These are phyloP conservation scores for Phengaris alcon DNA, from an alignment of 2,888 invertebrate species.

Conservation along the genomic window DNA sequence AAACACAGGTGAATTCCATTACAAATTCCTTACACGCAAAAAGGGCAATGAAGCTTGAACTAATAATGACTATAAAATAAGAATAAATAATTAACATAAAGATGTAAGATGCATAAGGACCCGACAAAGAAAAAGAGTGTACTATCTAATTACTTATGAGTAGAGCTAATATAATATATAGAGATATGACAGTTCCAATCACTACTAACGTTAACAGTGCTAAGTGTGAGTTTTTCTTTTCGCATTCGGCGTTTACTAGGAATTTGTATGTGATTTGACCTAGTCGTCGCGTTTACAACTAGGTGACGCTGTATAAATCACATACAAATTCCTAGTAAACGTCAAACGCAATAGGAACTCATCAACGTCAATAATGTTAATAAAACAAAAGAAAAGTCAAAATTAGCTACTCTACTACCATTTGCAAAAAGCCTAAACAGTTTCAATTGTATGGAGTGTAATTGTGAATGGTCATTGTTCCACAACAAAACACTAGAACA, in stretches of 20 bases:
- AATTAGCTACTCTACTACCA: conserved; percentile 28
- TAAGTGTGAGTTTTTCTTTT: no score
- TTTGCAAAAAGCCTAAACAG: conserved; percentile 58
- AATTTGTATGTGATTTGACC: no score
- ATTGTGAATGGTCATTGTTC: conserved; percentile 47
- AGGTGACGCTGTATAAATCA: no score
- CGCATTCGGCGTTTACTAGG: no score
- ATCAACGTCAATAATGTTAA: background rate
- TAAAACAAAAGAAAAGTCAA: background rate
- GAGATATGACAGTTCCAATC: no score
- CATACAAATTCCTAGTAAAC: no score
- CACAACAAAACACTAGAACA: conserved; percentile 39
- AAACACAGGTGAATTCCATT: conserved; percentile 12
- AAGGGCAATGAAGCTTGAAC: conserved; percentile 4
- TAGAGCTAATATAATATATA: no score
- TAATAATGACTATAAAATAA: background rate
- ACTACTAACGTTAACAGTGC: no score
- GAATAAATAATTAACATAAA: background rate
- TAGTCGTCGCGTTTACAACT: no score
- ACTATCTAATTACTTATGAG: no score
- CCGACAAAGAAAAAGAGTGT: background rate
- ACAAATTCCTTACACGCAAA: conserved; percentile 19
- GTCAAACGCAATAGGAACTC: no score
- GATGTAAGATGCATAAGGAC: background rate
- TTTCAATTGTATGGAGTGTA: conserved; percentile 67